These are phyloP conservation scores for Podotricha telesiphe DNA, from an alignment of 2,888 invertebrate genomes.

Conservation along the genomic window DNA sequence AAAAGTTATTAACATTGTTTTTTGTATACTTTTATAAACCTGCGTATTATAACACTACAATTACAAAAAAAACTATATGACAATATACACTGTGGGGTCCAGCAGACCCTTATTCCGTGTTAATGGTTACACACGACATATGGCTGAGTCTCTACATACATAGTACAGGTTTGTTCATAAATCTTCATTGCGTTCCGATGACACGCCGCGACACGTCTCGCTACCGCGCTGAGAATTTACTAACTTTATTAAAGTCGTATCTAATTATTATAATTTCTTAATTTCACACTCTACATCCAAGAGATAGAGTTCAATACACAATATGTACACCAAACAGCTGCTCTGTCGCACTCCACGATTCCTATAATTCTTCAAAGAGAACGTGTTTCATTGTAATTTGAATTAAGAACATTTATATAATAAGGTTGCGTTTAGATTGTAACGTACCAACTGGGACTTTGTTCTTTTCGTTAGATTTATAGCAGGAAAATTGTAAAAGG, in stretches of 20 bases:
- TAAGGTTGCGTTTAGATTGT: constrained; percentile 61
- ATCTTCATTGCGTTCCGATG: constrained; percentile 83
- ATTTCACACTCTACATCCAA: constrained; percentile 48
- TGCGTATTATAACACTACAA: neutral
- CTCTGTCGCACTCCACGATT: constrained; percentile 65
- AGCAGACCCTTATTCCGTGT: constrained; percentile 1
- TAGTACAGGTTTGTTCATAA: constrained; percentile 76
- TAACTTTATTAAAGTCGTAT: constrained; percentile 57
- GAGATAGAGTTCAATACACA: constrained; percentile 34
- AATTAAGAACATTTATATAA: constrained; percentile 52
- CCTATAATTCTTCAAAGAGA: constrained; percentile 62
- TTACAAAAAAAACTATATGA: neutral
- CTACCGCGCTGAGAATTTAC: constrained; percentile 71
- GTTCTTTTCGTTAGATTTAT: constrained; percentile 77
- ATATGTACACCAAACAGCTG: constrained; percentile 43
- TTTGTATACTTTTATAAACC: neutral
- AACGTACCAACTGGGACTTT: constrained; percentile 63
- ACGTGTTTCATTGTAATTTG: constrained; percentile 55
- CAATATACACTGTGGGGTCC: constrained; percentile 13
- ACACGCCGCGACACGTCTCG: constrained; percentile 82
- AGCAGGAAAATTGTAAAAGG: constrained; percentile 58
- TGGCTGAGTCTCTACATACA: constrained; percentile 63
- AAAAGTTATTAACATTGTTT: neutral
- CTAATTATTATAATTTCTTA: constrained; percentile 45
- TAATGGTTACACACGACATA: constrained; percentile 43